A percentile compares a stretch with the other conserved stretches of the same genome.
These are phyloP conservation scores for Streptopelia turtur DNA, from an alignment of 2,797 vertebrate species.

Conservation along the genomic window DNA sequence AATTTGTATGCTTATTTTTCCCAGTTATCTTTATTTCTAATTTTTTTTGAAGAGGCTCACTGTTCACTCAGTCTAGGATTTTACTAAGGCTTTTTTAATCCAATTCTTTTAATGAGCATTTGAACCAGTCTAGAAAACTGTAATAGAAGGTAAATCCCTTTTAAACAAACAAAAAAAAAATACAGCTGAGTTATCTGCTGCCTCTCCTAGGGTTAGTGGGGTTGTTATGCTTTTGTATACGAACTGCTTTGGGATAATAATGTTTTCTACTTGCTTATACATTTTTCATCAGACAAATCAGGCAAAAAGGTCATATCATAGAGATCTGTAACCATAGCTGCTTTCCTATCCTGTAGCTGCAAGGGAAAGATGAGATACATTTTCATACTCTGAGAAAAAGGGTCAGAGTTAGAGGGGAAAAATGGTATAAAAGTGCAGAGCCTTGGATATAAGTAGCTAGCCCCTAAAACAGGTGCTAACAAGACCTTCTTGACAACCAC, in stretches of 20 bases:
- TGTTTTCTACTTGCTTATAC: conserved; percentile 54
- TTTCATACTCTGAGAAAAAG: conserved; percentile 38
- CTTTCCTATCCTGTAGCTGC: conserved; percentile 43
- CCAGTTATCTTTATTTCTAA: background rate
- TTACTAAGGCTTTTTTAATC: conserved; percentile 4
- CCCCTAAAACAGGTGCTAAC: conserved; percentile 34
- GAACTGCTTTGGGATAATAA: conserved; percentile 51
- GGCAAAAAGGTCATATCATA: background rate
- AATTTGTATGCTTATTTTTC: conserved; percentile 11
- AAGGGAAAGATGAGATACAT: conserved; percentile 30
- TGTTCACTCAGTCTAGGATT: background rate
- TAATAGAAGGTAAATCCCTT: conserved; percentile 37
- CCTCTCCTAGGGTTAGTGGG: background rate
- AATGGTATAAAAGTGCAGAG: conserved; percentile 37
- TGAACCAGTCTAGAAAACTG: conserved; percentile 8
- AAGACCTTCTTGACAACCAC: conserved; percentile 50
- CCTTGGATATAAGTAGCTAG: conserved; percentile 39
- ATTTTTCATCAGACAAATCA: conserved; percentile 63
- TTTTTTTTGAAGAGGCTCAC: background rate
- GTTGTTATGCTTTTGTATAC: background rate
- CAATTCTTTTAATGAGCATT: conserved; percentile 4
- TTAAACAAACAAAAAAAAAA: conserved; percentile 33
- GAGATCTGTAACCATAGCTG: background rate
- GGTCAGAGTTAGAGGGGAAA: background rate
- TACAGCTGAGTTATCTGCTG: background rate